Evolutionary conservation across 2,797 vertebrate genomes (phyloP).

Genomic region (Manis pentadactyla): DNA sequence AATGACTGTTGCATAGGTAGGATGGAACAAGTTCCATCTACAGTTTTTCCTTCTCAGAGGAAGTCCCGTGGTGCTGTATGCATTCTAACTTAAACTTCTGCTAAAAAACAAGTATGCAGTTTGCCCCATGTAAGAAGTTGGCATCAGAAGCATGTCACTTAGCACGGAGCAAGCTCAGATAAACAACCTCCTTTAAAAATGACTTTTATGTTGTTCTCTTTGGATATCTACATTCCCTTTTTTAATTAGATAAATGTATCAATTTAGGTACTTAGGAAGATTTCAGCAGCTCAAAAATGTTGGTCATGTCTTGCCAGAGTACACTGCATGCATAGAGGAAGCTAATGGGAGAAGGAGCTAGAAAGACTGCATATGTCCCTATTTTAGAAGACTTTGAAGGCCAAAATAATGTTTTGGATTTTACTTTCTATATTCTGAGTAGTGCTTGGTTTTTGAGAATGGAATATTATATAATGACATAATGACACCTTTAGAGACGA

Average conservation of each 20-base stretch:
- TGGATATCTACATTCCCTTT: neutral
- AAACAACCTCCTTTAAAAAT: constrained; percentile 1
- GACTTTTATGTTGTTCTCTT: neutral
- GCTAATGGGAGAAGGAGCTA: neutral
- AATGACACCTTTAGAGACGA: neutral
- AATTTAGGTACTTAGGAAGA: neutral
- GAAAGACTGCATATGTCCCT: neutral
- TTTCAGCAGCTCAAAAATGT: constrained; percentile 1
- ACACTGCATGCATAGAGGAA: neutral
- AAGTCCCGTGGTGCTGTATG: neutral
- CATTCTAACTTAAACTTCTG: neutral
- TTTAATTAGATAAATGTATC: neutral
- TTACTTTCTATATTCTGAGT: neutral
- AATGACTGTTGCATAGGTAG: neutral
- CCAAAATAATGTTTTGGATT: constrained; percentile 17
- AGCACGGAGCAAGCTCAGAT: neutral
- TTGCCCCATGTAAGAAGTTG: neutral
- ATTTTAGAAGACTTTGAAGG: neutral
- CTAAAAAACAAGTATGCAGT: neutral
- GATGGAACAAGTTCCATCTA: neutral
- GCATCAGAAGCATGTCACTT: neutral
- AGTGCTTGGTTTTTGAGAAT: neutral
- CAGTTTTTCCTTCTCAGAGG: neutral
- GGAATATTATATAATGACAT: neutral
- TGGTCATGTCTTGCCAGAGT: neutral